These are phyloP conservation scores for Cantharis rustica DNA, from an alignment of 2,888 invertebrate genomes.

Conservation along the genomic window DNA sequence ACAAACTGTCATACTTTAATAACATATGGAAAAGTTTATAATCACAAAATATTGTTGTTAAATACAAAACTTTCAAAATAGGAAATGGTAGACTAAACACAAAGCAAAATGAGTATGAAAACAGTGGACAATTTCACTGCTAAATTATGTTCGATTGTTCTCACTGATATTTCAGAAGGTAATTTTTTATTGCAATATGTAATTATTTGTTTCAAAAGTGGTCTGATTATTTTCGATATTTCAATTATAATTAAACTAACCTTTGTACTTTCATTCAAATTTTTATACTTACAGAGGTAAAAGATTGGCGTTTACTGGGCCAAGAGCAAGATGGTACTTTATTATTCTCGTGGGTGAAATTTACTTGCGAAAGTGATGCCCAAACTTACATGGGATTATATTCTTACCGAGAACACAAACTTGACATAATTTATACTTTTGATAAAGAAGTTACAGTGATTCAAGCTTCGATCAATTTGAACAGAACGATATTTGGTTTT, in stretches of 20 bases:
- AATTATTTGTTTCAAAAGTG: neutral
- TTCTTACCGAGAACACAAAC: slow-evolving; percentile 63
- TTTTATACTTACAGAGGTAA: slow-evolving; percentile 62
- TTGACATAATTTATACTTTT: slow-evolving; percentile 68
- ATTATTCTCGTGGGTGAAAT: slow-evolving; percentile 68
- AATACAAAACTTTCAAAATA: neutral
- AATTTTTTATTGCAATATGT: slow-evolving; percentile 40
- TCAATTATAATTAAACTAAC: neutral
- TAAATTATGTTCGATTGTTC: slow-evolving; percentile 63
- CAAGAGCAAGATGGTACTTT: slow-evolving; percentile 80
- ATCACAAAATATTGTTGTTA: neutral
- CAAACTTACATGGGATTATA: slow-evolving; percentile 65
- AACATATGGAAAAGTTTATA: neutral
- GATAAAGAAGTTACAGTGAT: slow-evolving; percentile 68
- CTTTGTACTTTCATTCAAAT: slow-evolving; percentile 18
- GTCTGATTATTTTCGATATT: neutral
- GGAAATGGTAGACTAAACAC: neutral
- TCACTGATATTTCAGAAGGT: slow-evolving; percentile 60
- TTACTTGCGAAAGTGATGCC: slow-evolving; percentile 31
- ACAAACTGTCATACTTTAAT: neutral
- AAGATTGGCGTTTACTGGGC: slow-evolving; percentile 80
- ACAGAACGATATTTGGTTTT: slow-evolving; percentile 69
- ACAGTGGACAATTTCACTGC: slow-evolving; percentile 61
- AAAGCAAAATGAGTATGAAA: slow-evolving; percentile 42
- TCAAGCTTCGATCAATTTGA: slow-evolving; percentile 78